Evolutionary conservation across 2,113 vertebrate genomes (phyloP), one percentile per base, ranked within the genome.

Genomic region (Phylloscopus trochilus): DNA sequence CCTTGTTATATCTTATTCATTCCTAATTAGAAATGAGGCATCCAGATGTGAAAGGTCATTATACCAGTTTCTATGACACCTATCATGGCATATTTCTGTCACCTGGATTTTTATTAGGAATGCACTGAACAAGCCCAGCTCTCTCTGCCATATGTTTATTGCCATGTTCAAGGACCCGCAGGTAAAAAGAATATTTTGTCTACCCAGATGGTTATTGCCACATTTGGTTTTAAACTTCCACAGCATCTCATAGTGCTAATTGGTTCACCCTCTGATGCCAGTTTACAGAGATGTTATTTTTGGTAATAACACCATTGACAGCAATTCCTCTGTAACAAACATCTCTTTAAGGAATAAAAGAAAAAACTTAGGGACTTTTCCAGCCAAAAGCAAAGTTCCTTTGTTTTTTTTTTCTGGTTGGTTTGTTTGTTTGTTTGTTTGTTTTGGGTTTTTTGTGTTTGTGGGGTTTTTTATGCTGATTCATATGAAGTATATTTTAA

Each of bases 1-100:
- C 90, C 95, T 90, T 94, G 92, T 96, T 95, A 93, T 87, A 79
- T 85, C 88, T 92, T 91, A 85, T 87, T 96, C 90, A 91, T 91
- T 96, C 89, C 85, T 85, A 92, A 94, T 96, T 96, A 95, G 89
- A 93, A 88, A 73, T 58, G 86, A 95, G 69, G 62, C 35, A 81
- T 89, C 80, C 92, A 93, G 92, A 95, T 97, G 95, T 90, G 92
- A 97, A 95, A 93, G 93, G 95, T 96, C 84, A 59, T 97, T 96
- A 79, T 43, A 39, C 63, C 53, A 66, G 80, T 78, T 94, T 93
- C 88, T 81, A 11, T 94, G 91, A 89, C 85, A 92, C 87, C 80
- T 87, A 90, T 97, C 94, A 87, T 27, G 81, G 80, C 3, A 4
- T 89, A 96, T 96, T 96, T 95, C 77, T 92, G 93, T 95, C 93